These are phyloP conservation scores for Atta cephalotes DNA, from an alignment of 1,140 invertebrate species.

Conservation along the genomic window DNA sequence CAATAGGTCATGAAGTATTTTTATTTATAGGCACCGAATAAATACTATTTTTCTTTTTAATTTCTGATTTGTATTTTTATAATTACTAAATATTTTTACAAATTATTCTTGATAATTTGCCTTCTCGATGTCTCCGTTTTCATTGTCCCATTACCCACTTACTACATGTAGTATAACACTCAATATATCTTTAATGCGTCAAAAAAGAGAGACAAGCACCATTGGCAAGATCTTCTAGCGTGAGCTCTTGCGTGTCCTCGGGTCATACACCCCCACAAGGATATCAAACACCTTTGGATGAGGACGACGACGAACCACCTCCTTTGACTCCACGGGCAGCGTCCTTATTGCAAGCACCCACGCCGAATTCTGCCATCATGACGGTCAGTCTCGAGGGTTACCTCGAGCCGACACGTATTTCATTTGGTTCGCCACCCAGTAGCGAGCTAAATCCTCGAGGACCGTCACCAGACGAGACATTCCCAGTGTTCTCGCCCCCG, in stretches of 20 bases:
- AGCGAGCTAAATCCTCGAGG: constrained; percentile 90
- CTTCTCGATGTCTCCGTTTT: background rate
- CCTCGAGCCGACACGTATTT: constrained; percentile 92
- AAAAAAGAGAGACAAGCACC: constrained; percentile 85
- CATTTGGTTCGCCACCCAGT: constrained; percentile 91
- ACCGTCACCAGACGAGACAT: constrained; percentile 91
- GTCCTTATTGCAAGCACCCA: constrained; percentile 88
- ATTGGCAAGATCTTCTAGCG: constrained; percentile 87
- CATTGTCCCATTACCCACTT: background rate
- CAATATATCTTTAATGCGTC: constrained; percentile 66
- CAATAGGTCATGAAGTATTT: background rate
- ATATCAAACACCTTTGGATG: constrained; percentile 89
- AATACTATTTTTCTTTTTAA: background rate
- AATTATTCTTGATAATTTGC: background rate
- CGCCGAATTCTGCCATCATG: constrained; percentile 94
- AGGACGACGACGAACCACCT: constrained; percentile 83
- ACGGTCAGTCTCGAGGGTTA: constrained; percentile 94
- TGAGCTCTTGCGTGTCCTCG: constrained; percentile 88
- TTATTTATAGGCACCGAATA: background rate
- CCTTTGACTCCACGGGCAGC: constrained; percentile 86
- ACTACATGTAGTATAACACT: background rate
- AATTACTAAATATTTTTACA: background rate
- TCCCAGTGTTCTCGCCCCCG: constrained; percentile 94
- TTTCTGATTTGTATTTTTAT: background rate
- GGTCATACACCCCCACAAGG: constrained; percentile 87